A percentile compares a stretch with the other conserved stretches of the same genome.
These are phyloP conservation scores for Laspeyria flexula DNA, from an alignment of 2,888 invertebrate species.

Conservation along the genomic window DNA sequence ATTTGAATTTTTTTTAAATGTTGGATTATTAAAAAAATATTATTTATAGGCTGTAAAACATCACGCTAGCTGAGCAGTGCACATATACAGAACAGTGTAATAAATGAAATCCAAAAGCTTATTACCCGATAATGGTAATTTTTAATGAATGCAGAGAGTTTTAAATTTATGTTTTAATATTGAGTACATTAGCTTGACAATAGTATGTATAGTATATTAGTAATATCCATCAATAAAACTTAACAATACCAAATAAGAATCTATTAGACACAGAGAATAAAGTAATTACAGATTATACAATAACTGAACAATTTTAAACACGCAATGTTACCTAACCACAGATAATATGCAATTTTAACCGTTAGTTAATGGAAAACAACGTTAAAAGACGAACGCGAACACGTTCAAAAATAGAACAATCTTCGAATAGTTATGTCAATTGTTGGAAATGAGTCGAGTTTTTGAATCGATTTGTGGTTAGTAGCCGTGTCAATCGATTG, in stretches of 20 bases:
- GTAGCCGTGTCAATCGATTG: neutral
- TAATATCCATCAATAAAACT: too few species aligned
- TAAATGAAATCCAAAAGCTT: too few species aligned
- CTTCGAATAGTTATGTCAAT: neutral
- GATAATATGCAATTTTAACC: slow-evolving; percentile 6
- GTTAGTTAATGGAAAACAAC: slow-evolving; percentile 1
- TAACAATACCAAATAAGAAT: slow-evolving; percentile 6
- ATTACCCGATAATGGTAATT: too few species aligned
- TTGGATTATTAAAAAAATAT: too few species aligned
- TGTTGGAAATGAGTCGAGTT: neutral
- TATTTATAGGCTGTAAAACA: too few species aligned
- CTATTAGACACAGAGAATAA: slow-evolving; percentile 9
- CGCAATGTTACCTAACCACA: slow-evolving; percentile 28
- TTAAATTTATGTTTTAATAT: too few species aligned
- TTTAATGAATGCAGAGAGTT: too few species aligned
- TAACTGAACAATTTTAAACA: slow-evolving; percentile 8
- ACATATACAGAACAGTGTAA: too few species aligned
- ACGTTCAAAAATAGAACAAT: slow-evolving; percentile 1
- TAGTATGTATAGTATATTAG: too few species aligned
- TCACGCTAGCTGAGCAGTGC: too few species aligned
- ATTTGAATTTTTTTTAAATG: too few species aligned
- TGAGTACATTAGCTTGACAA: too few species aligned
- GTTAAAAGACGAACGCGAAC: neutral
- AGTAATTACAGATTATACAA: slow-evolving; percentile 12
- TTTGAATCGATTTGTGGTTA: neutral